These are phyloP conservation scores for Pogoniulus pusillus DNA, from an alignment of 2,797 vertebrate genomes.

Conservation along the genomic window DNA sequence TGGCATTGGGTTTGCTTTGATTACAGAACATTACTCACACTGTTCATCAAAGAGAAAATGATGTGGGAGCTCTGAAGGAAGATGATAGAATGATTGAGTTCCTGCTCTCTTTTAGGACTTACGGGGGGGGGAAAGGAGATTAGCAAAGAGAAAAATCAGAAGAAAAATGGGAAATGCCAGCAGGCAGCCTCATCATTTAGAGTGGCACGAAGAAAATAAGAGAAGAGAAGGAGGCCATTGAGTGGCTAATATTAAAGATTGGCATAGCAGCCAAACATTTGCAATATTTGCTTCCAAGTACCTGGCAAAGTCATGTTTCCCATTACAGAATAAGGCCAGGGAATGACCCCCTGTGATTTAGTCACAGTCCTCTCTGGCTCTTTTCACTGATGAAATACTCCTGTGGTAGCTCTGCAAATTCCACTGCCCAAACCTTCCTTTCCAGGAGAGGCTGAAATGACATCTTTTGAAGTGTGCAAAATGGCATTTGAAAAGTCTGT, in stretches of 20 bases:
- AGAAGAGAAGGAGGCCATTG: neutral
- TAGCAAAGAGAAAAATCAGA: neutral
- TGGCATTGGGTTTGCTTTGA: conserved; percentile 4
- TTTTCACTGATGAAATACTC: conserved; percentile 3
- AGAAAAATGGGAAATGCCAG: neutral
- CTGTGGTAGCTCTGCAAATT: conserved; percentile 33
- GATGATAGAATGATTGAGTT: neutral
- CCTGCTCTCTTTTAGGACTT: neutral
- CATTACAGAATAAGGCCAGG: conserved; percentile 27
- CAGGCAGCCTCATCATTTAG: neutral
- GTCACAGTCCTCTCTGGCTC: neutral
- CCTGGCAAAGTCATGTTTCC: conserved; percentile 6
- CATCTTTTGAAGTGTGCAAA: conserved; percentile 14
- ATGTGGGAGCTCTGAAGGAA: neutral
- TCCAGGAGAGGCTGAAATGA: conserved; percentile 18
- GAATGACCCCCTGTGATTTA: neutral
- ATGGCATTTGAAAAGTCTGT: neutral
- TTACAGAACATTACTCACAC: conserved; percentile 14
- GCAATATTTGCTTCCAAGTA: neutral
- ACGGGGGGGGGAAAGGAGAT: neutral
- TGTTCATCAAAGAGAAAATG: neutral
- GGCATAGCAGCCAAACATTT: neutral
- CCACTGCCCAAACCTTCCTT: neutral
- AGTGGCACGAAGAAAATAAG: neutral
- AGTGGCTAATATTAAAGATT: neutral